These are phyloP conservation scores for Somateria mollissima DNA, from an alignment of 2,797 vertebrate genomes.

Conservation along the genomic window DNA sequence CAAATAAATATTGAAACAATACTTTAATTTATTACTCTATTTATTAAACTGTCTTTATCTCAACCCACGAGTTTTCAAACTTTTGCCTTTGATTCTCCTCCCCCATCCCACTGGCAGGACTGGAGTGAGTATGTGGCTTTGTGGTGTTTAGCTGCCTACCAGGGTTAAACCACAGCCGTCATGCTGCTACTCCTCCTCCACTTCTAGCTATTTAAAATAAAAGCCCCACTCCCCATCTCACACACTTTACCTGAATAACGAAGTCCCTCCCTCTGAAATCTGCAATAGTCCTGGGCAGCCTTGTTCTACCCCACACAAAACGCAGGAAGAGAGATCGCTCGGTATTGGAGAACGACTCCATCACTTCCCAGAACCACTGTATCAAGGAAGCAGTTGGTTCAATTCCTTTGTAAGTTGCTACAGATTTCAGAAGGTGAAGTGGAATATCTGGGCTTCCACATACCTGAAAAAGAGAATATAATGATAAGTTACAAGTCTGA, in stretches of 20 bases:
- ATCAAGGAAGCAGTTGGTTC: conserved; percentile 92
- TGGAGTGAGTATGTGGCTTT: background rate
- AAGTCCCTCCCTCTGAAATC: conserved; percentile 98
- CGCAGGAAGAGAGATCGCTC: conserved; percentile 97
- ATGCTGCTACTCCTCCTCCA: background rate
- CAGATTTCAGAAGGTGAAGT: conserved; percentile 95
- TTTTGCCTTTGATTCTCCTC: background rate
- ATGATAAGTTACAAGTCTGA: background rate
- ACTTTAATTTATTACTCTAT: no score
- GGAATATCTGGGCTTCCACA: conserved; percentile 99
- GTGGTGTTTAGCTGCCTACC: background rate
- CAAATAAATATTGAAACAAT: background rate
- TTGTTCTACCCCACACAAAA: conserved; percentile 97
- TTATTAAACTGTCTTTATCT: background rate
- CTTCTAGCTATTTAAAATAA: background rate
- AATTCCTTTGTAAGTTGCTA: conserved; percentile 97
- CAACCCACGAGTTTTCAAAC: background rate
- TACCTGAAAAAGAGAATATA: conserved; percentile 79
- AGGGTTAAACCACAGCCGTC: background rate
- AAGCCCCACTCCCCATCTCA: background rate
- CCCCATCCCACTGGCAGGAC: background rate
- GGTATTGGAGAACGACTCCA: conserved; percentile 98
- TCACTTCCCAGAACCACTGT: conserved; percentile 99
- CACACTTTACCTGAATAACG: conserved; percentile 90
- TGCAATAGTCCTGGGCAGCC: conserved; percentile 95